These are phyloP conservation scores for Coendou prehensilis DNA, from an alignment of 2,797 vertebrate species.

Conservation along the genomic window DNA sequence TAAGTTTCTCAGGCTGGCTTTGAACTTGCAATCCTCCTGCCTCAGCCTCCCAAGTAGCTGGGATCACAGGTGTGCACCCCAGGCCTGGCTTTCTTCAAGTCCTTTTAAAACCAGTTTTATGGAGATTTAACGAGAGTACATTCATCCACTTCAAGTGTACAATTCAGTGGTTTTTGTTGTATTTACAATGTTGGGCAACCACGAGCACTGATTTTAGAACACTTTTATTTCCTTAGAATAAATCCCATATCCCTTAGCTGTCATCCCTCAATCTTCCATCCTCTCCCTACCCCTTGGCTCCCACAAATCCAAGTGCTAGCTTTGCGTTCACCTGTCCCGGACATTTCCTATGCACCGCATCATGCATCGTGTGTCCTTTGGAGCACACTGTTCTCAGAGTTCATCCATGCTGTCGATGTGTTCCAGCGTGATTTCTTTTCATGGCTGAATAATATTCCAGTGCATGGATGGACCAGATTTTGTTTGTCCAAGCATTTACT, in stretches of 20 bases:
- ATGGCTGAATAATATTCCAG: background rate
- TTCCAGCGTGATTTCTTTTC: background rate
- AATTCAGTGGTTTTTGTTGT: background rate
- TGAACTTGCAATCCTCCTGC: background rate
- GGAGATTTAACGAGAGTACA: background rate
- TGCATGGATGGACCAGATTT: background rate
- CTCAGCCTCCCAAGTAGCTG: background rate
- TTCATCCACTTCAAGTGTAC: background rate
- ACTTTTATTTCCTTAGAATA: background rate
- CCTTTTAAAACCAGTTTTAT: background rate
- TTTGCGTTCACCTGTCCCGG: background rate
- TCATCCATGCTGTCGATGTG: fast-evolving
- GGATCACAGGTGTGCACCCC: background rate
- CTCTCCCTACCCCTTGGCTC: background rate
- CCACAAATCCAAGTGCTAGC: background rate
- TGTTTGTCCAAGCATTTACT: fast-evolving
- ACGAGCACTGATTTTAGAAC: background rate
- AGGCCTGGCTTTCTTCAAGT: background rate
- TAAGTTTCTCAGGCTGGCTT: background rate
- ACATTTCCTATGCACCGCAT: background rate
- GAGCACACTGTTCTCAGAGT: background rate
- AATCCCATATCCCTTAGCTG: background rate
- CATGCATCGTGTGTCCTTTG: background rate
- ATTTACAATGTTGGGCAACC: background rate
- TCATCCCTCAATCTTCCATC: background rate